Evolutionary conservation across 37 sponge, comb jelly and placozoan species (phyloP), one percentile per base, ranked within the genome.

Genomic region (Lycopodina hypogea): DNA sequence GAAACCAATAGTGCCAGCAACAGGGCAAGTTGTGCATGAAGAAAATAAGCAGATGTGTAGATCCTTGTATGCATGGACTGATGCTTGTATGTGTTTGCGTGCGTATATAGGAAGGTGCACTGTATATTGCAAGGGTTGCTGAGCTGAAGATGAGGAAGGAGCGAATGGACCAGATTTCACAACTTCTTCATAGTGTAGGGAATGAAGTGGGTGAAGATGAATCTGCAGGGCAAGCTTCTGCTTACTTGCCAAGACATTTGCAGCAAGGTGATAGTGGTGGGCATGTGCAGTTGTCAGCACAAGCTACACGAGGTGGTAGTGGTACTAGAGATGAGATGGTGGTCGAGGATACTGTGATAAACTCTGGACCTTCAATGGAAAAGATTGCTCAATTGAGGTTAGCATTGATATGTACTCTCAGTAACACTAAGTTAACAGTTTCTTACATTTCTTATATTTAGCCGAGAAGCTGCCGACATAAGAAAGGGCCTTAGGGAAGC

Each of bases 391-490:
- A 61, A 11, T 24, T 29, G 30, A 61, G 30, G 30, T 30, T 61
- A 14, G 30, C 26, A 14, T 61, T 30, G 30, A 14, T 29, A 4
- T 61, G 26, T 61, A 14, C 63, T 61, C 63, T 30, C 48, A 12
- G 8, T 45, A 12, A 12, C 9, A 45, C 48, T 45, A 4, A 45
- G 48, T 45, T 12, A 45, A 45, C 48, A 9, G 9, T 9, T 45
- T 45, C 9, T 4, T 45, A 4, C 48, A 45, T 45, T 45, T 45
- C 9, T 45, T 45, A 45, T 12, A 45, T 23, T 22, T 48, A 9
- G 23, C 51, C 78, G 86, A 38, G 56, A 74, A 38, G 67, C 59
- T 65, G 81, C 74, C 19, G 87, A 86, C 35, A 81, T 76, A 1
- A 74, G 87, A 50, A 38, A 51, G 21, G 74, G 74, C 19, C 48